Base-by-base conservation (phyloP, 2,888 invertebrate genomes). In the Tridacna gigas region DNA sequence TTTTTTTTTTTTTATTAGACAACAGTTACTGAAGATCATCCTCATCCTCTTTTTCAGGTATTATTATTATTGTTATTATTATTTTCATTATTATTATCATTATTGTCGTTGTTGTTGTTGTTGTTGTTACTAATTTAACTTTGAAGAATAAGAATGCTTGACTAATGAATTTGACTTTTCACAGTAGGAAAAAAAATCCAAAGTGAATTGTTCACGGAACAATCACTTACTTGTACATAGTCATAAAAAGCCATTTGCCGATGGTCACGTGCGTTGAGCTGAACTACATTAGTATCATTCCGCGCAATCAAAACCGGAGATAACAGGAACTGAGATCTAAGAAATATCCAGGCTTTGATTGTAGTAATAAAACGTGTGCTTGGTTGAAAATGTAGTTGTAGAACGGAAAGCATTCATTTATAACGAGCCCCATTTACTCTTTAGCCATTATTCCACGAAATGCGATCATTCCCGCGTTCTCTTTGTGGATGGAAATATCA, bases 331-430 rank as follows among this genome's bases (percentile, higher is more conserved):
- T 47, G 20, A 48, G 71, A 71, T 71, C 71, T 71, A 26, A 71
- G 71, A 51, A 18, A 47, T 20, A 71, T 22, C 13, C n/a, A 12
- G 9, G 60, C 77, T 77, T 77, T 77, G 77, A 77, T 77, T 60
- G 22, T 22, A 45, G 77, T 71, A 26, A 77, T 77, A 69, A 77
- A 77, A 77, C 77, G 77, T 77, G 77, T 45, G 61, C n/a, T 28
- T 67, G 48, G 61, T 56, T 69, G n/a, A 77, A 77, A 66, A 77
- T 77, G 61, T 77, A 61, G 69, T 77, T 56, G 61, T 60, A 71
- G 22, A 77, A 71, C 77, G 77, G 77, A 77, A 69, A 66, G 28
- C 61, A 60, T 60, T 37, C 77, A 71, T 69, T 71, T 60, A 71
- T 60, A 69, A 37, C 37, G 69, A 15, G 61, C n/a, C 47, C 77